Evolutionary conservation across 1,140 invertebrate genomes (phyloP), one percentile per base, ranked within the genome.

Genomic region (Eupeodes corollae): DNA sequence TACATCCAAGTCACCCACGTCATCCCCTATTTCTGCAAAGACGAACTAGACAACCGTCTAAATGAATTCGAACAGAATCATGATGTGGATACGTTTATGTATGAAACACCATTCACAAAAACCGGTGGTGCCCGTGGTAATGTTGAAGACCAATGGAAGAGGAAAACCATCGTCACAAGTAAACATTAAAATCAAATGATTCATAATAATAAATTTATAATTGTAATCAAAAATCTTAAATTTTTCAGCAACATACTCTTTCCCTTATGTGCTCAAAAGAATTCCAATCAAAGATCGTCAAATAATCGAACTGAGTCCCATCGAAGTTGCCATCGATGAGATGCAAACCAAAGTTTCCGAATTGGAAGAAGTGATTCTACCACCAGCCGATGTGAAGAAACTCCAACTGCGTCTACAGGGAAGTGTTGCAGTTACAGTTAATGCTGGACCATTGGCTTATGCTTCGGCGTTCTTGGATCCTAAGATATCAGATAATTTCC

Each of bases 391-490:
- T 71, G 75, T 86, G 0, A 94, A 92, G 67, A 91, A 90, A 67
- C 65, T 96, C 19, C 91, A 96, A 68, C 74, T 96, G 5, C 79
- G 84, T 54, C 73, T 96, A 21, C 90, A 94, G 73, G 88, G 90
- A 48, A 86, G 84, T 61, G 83, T 95, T 49, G 91, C 88, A 62
- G 88, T 92, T 10, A 89, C 91, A 66, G 91, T 96, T 1, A 92
- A 96, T 73, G 90, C 90, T n/a, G 92, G 92, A 26, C 92, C 92
- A 2, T 68, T 95, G 40, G 90, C 90, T 3, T 96, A 95, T 70
- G 91, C 91, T 1, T 80, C 82, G 56, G 89, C 86, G 5, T 96
- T 96, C 71, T 71, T 96, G 1, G 83, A 87, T 67, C 79, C 83
- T 10, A 73, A 78, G 21, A 61, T 80, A 6, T 62, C 68, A 9